Conservation (phyloP, 2,113 vertebrate species). For the Lasiurus borealis region DNA sequence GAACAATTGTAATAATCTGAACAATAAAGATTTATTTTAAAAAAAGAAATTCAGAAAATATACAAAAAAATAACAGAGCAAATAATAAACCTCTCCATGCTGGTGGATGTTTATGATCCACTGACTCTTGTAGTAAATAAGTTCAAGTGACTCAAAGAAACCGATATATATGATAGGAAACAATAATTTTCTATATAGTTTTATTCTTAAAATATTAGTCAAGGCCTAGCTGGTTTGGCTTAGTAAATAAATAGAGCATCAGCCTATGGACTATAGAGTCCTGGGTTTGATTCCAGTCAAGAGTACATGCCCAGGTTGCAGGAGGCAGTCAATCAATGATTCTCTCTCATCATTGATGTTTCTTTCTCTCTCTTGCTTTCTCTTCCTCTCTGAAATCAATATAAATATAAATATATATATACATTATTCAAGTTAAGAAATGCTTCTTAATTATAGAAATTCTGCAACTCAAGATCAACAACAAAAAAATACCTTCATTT, state of each 20-base stretch:
- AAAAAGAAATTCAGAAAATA: background rate
- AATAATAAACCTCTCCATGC: conserved; percentile 28
- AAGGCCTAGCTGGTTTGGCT: too few species aligned
- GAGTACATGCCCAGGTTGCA: too few species aligned
- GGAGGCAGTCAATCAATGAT: too few species aligned
- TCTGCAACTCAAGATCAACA: conserved; percentile 5
- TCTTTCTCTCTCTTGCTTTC: too few species aligned
- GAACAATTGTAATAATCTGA: too few species aligned
- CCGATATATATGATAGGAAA: background rate
- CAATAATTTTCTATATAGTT: conserved; percentile 10
- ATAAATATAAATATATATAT: too few species aligned
- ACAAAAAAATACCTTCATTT: conserved; percentile 21
- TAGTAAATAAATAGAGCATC: too few species aligned
- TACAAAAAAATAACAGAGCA: background rate
- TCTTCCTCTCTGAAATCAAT: too few species aligned
- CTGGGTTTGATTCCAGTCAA: too few species aligned
- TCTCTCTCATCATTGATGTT: too few species aligned
- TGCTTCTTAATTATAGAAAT: conserved; percentile 3
- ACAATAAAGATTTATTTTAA: background rate
- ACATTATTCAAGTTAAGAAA: conserved; percentile 34
- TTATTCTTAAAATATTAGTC: conserved; percentile 48
- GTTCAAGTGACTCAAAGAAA: conserved; percentile 20
- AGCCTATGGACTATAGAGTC: too few species aligned
- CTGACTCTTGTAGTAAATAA: background rate
- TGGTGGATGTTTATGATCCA: conserved; percentile 21